Evolutionary conservation across 1,140 invertebrate genomes (phyloP).

Genomic region (Formica selysi): DNA sequence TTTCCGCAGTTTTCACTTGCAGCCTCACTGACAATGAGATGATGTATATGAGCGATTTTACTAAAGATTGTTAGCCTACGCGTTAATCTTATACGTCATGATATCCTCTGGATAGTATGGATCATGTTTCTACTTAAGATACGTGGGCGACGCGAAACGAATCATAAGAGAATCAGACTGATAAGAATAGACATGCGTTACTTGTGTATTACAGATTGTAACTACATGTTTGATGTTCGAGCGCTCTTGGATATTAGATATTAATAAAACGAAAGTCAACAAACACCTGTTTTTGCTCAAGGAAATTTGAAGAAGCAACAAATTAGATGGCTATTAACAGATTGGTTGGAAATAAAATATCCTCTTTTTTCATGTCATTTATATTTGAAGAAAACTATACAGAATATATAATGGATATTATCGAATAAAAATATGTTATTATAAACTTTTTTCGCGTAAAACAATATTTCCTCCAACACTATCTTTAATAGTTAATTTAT

Average conservation of each 20-base stretch:
- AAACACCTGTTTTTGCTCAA: slow-evolving; percentile 69
- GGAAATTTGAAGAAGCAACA: not conserved
- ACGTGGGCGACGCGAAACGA: not conserved
- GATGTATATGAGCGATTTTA: not conserved
- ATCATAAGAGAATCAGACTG: slow-evolving; percentile 39
- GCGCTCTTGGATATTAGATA: slow-evolving; percentile 23
- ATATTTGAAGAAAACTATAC: not conserved
- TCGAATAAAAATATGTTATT: not conserved
- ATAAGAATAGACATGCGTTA: slow-evolving; percentile 3
- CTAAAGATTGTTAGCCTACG: not conserved
- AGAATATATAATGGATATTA: not conserved
- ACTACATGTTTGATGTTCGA: slow-evolving; percentile 54
- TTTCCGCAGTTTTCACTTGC: not conserved
- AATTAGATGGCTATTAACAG: slow-evolving; percentile 25
- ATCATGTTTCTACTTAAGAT: not conserved
- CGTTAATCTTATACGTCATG: slow-evolving; percentile 2
- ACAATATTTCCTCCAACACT: not conserved
- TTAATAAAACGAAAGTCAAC: slow-evolving; percentile 50
- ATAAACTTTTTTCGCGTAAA: not conserved
- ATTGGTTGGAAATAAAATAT: not conserved
- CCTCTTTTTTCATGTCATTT: not conserved
- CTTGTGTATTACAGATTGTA: slow-evolving; percentile 26
- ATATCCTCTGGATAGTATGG: not conserved
- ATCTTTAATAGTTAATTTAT: not conserved
- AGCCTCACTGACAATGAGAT: not conserved